phyloP scores from a whole-genome alignment of 2,888 invertebrate species.

The Pinctada fucata region DNA sequence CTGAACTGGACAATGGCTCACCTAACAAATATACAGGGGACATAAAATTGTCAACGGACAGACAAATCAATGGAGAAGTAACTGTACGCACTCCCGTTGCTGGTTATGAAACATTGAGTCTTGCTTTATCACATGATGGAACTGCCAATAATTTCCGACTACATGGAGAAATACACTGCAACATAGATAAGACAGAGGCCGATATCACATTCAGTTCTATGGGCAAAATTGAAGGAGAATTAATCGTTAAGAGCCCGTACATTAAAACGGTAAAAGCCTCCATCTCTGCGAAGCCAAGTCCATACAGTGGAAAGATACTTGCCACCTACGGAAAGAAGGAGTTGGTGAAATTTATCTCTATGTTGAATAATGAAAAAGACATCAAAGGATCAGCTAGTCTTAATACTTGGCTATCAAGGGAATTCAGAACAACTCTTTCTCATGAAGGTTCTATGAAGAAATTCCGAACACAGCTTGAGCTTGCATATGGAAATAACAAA shows the following conservation, averaged over 20 bases:
- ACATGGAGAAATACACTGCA: slow-evolving; percentile 33
- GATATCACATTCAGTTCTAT: slow-evolving; percentile 41
- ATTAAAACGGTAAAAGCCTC: slow-evolving; percentile 16
- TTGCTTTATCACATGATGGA: slow-evolving; percentile 41
- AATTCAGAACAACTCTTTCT: too few relatives aligned
- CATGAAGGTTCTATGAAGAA: too few relatives aligned
- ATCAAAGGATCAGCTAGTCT: too few relatives aligned
- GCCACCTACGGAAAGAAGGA: too few relatives aligned
- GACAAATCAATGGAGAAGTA: slow-evolving; percentile 9
- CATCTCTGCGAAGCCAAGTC: too few relatives aligned
- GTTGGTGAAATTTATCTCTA: too few relatives aligned
- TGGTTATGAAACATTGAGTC: slow-evolving; percentile 33
- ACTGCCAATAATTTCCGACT: slow-evolving; percentile 41
- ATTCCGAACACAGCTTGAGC: too few relatives aligned
- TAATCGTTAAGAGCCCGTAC: slow-evolving; percentile 19
- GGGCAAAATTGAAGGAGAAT: slow-evolving; percentile 17
- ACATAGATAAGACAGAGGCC: slow-evolving; percentile 34
- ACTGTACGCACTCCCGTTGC: slow-evolving; percentile 41
- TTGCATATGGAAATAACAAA: too few relatives aligned
- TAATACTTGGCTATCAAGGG: too few relatives aligned
- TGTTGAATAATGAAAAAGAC: too few relatives aligned
- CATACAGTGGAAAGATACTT: too few relatives aligned
- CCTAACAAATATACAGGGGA: slow-evolving; percentile 29
- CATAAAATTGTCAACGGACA: slow-evolving; percentile 14
- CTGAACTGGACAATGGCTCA: slow-evolving; percentile 37